A percentile compares a stretch with the other conserved stretches of the same genome.
Conservation (phyloP, 2,113 vertebrate species). For the Bettongia penicillata region DNA sequence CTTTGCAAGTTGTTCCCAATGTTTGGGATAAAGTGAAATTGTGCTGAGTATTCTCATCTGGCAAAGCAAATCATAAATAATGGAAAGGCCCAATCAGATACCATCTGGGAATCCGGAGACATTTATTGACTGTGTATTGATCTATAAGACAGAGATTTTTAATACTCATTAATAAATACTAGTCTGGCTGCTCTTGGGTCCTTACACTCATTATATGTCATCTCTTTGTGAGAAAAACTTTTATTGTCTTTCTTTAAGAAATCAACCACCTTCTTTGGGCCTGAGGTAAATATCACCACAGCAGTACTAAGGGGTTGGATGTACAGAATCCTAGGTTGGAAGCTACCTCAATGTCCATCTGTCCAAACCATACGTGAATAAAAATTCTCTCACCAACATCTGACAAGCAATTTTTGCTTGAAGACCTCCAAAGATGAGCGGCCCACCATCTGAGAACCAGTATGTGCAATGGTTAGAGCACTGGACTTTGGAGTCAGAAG, state of each 20-base stretch:
- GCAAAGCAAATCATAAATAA: slow-evolving; percentile 24
- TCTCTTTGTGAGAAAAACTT: not conserved
- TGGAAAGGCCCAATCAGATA: not conserved
- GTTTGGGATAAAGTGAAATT: not conserved
- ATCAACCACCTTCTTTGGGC: not conserved
- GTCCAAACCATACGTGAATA: not conserved
- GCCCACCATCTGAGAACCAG: not conserved
- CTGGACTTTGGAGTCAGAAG: not conserved
- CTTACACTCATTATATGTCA: not conserved
- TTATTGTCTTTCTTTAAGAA: not conserved
- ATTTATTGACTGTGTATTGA: not conserved
- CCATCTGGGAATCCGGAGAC: not conserved
- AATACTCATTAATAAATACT: not conserved
- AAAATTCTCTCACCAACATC: not conserved
- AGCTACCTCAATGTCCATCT: not conserved
- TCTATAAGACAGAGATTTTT: not conserved
- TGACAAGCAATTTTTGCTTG: not conserved
- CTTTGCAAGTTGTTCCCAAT: not conserved
- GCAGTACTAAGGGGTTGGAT: not conserved
- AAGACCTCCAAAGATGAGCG: not conserved
- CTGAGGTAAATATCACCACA: not conserved
- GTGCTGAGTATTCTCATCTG: not conserved
- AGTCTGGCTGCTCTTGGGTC: not conserved
- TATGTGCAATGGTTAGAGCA: not conserved
- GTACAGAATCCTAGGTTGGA: not conserved